Evolutionary conservation across 2,888 invertebrate genomes (phyloP).

Genomic region (Andrena marginata): DNA sequence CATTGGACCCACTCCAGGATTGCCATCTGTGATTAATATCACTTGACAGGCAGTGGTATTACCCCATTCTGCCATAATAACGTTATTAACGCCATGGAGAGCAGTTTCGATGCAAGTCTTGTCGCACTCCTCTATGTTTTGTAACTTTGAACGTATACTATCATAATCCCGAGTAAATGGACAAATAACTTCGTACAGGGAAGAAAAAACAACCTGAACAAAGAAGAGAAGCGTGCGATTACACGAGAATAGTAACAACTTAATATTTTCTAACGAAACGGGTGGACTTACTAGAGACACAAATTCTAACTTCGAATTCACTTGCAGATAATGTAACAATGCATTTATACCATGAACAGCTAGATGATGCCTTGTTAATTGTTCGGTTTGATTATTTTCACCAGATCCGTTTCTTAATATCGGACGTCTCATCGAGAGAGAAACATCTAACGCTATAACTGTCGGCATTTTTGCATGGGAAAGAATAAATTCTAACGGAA

Average conservation of each 20-base stretch:
- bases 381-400: constrained; percentile 85
- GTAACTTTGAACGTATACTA: constrained; percentile 90
- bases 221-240: background rate
- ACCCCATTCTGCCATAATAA: constrained; percentile 96
- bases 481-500: background rate
- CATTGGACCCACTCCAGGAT: constrained; percentile 89
- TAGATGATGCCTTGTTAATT: constrained; percentile 87
- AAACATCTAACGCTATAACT: constrained; percentile 90
- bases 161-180: constrained; percentile 96
- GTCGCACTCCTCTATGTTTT: constrained; percentile 93
- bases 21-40: constrained; percentile 92
- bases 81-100: constrained; percentile 91
- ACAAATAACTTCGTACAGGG: constrained; percentile 88
- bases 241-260: background rate
- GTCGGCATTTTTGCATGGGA: constrained; percentile 88
- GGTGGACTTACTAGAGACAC: constrained; percentile 88
- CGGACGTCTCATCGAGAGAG: constrained; percentile 90
- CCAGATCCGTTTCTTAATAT: constrained; percentile 86
- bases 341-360: constrained; percentile 89
- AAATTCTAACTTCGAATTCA: constrained; percentile 90
- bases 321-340: constrained; percentile 88
- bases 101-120: constrained; percentile 94
- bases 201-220: constrained; percentile 86
- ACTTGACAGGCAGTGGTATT: constrained; percentile 94
- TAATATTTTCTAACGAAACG: background rate